These are phyloP conservation scores for Drosophila mettleri DNA, from an alignment of 2,888 invertebrate species.

Conservation along the genomic window DNA sequence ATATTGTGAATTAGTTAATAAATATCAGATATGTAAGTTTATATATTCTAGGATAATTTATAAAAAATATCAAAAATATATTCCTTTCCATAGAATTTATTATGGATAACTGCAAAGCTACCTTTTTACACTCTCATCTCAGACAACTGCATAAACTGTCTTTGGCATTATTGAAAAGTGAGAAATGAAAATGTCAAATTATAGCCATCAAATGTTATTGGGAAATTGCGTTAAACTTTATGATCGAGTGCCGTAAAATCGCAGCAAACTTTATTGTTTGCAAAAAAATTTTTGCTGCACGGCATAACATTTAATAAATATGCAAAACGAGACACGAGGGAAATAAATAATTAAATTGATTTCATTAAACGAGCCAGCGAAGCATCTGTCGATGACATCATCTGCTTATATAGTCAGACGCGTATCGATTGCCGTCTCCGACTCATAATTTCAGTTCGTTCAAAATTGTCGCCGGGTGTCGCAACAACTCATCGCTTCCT, in stretches of 20 bases:
- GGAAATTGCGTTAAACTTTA: constrained; percentile 4
- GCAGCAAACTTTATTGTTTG: constrained; percentile 9
- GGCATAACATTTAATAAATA: constrained; percentile 61
- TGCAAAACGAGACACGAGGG: constrained; percentile 59
- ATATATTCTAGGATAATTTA: too few species aligned
- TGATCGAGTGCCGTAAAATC: constrained; percentile 4
- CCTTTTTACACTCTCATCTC: too few species aligned
- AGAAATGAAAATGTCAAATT: background rate
- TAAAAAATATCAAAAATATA: too few species aligned
- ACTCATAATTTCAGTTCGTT: constrained; percentile 69
- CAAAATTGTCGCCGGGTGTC: constrained; percentile 77
- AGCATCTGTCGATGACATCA: constrained; percentile 67
- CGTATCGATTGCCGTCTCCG: constrained; percentile 54
- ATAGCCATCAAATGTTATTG: background rate
- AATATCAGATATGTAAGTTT: too few species aligned
- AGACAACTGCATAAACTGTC: background rate
- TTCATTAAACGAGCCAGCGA: constrained; percentile 56
- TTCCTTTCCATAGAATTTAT: too few species aligned
- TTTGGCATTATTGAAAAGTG: constrained; percentile 1
- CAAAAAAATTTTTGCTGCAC: background rate
- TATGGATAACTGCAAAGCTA: too few species aligned
- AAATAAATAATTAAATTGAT: constrained; percentile 77
- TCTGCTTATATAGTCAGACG: constrained; percentile 27
- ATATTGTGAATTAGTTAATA: too few species aligned
- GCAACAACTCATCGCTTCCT: constrained; percentile 61